These are phyloP conservation scores for Diuraphis noxia DNA, from an alignment of 1,140 invertebrate genomes.

Conservation along the genomic window DNA sequence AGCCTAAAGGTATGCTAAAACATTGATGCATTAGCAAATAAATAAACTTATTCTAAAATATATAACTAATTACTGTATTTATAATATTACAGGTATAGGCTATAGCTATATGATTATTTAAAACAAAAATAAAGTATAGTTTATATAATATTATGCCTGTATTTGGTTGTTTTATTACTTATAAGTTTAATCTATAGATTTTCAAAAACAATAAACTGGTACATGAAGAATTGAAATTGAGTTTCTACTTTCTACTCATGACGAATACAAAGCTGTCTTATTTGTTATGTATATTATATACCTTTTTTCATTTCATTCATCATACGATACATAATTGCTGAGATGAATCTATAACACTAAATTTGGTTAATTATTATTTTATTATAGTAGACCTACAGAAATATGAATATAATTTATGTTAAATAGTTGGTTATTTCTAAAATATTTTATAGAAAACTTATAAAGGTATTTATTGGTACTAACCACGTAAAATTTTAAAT, in stretches of 20 bases:
- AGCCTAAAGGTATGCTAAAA: too few species aligned
- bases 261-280: not conserved
- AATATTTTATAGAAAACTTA: not conserved
- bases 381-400: not conserved
- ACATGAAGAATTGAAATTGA: not conserved
- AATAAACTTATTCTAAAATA: not conserved
- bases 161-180: not conserved
- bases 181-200: not conserved
- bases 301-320: not conserved
- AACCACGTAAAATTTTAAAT: not conserved
- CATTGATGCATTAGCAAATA: not conserved
- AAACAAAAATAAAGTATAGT: not conserved
- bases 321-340: not conserved
- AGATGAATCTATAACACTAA: not conserved
- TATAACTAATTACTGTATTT: not conserved
- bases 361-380: not conserved
- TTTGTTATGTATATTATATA: not conserved
- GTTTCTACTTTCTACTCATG: not conserved
- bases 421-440: not conserved
- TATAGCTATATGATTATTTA: not conserved
- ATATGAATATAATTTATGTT: not conserved
- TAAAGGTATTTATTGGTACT: not conserved
- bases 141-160: not conserved
- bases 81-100: too few species aligned
- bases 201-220: constrained; percentile 13